Base-by-base conservation (phyloP, 2,888 invertebrate species). In the Melikaiella ostensackeni region DNA sequence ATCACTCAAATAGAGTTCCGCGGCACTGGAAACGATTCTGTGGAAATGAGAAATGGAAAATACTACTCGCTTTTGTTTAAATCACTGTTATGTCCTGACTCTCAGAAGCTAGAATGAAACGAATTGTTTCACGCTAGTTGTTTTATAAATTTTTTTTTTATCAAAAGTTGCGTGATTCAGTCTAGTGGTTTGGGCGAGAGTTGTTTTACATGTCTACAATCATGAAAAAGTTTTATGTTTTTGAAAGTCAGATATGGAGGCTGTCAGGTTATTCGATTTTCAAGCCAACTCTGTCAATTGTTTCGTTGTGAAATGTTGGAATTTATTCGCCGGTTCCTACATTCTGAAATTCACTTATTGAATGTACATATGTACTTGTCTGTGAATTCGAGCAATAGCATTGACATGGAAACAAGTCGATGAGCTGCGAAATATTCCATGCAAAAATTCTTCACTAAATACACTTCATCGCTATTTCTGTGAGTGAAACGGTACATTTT, bases 331-430 rank as follows among this genome's bases (percentile, higher is more conserved):
- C 16, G 16, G 42, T 42, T 42, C 16, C n/a, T 38, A n/a, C 63
- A 19, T 35, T 21, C n/a, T 63, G 11, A 35, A 63, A 63, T 63
- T 63, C n/a, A 35, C n/a, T 21, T 63, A 35, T 35, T 63, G 63
- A 21, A 35, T 63, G 50, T 9, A n/a, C 9, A 9, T 21, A 16
- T 42, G 13, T 16, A 55, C 30, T 61, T 6, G 63, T 21, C 7
- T 62, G 27, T 30, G 21, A 35, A 38, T 2, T 33, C n/a, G 35
- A 21, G 33, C 19, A 38, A 63, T 21, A 63, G 8, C 55, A 21
- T 38, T 21, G 63, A 35, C 21, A 11, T 13, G n/a, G 24, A 21
- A 27, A 64, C 8, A 27, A 42, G 24, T 13, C 59, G 6, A 16
- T 59, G 27, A 59, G 27, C 21, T 21, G 13, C 0, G 0, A 24